phyloP scores from a whole-genome alignment of 2,797 vertebrate species.

The Clangula hyemalis region DNA sequence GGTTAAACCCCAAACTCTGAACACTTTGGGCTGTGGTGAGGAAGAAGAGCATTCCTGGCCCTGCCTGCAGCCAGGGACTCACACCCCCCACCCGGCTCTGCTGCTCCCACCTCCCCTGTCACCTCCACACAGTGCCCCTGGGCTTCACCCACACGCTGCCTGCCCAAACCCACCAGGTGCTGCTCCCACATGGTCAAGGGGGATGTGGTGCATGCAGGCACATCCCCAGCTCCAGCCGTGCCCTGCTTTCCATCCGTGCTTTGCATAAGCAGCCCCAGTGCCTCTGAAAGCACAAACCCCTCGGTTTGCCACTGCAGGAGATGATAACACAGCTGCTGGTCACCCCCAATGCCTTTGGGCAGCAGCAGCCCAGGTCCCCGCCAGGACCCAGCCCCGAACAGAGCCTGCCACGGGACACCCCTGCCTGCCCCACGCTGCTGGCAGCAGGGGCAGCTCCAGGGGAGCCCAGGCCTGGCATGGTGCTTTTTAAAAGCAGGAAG shows the following conservation, averaged over 20 bases:
- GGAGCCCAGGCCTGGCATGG: rapidly evolving
- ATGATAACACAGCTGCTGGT: not conserved
- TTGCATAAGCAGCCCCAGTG: not conserved
- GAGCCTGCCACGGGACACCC: not conserved
- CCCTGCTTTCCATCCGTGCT: not conserved
- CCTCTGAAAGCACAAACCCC: not conserved
- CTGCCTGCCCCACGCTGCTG: not conserved
- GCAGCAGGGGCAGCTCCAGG: not conserved
- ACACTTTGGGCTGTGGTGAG: rapidly evolving
- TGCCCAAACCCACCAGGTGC: too few relatives aligned
- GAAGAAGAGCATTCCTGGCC: not conserved
- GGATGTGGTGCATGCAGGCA: too few relatives aligned
- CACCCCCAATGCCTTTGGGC: too few relatives aligned
- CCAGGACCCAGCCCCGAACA: not conserved
- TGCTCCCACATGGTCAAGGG: too few relatives aligned
- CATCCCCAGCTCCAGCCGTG: too few relatives aligned
- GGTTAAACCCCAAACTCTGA: not conserved
- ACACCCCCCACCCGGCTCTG: too few relatives aligned
- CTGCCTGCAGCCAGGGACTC: not conserved
- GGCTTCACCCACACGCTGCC: too few relatives aligned
- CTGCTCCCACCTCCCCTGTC: too few relatives aligned
- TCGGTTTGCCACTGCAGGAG: not conserved
- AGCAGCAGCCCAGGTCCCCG: not conserved
- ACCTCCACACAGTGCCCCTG: too few relatives aligned
- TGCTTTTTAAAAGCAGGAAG: not conserved